A percentile compares a stretch with the other conserved stretches of the same genome.
These are phyloP conservation scores for Corbicula japonica DNA, from an alignment of 2,888 invertebrate species.

Conservation along the genomic window DNA sequence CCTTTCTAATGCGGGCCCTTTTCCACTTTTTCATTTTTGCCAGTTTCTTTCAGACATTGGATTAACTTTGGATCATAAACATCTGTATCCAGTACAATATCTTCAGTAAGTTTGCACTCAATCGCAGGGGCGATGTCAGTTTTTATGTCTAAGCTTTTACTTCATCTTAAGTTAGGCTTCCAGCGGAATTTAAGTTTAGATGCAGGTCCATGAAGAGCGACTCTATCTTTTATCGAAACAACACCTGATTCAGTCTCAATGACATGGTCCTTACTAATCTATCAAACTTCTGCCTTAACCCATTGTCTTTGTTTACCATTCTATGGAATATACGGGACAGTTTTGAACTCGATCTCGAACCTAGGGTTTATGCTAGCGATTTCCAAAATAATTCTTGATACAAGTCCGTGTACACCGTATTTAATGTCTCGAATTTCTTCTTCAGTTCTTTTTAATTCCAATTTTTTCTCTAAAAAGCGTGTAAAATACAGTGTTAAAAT, in stretches of 20 bases:
- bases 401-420: not conserved
- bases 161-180: not conserved
- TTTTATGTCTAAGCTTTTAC: not conserved
- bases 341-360: not conserved
- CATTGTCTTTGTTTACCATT: too few relatives aligned
- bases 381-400: not conserved
- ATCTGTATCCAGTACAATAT: not conserved
- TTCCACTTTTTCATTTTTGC: too few relatives aligned
- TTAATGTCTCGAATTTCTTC: not conserved
- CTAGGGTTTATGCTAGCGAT: not conserved
- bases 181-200: not conserved
- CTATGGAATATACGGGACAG: too few relatives aligned
- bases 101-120: not conserved
- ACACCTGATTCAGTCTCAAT: not conserved
- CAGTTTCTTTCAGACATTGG: too few relatives aligned
- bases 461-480: not conserved
- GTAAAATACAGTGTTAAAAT: not conserved
- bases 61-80: not conserved
- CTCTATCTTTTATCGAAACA: not conserved
- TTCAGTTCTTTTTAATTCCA: not conserved
- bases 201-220: not conserved
- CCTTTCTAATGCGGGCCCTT: too few relatives aligned
- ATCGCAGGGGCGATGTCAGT: not conserved
- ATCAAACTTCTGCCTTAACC: not conserved
- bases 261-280: not conserved